phyloP scores from a whole-genome alignment of 2,888 invertebrate species.

The Megamerina dolium region DNA sequence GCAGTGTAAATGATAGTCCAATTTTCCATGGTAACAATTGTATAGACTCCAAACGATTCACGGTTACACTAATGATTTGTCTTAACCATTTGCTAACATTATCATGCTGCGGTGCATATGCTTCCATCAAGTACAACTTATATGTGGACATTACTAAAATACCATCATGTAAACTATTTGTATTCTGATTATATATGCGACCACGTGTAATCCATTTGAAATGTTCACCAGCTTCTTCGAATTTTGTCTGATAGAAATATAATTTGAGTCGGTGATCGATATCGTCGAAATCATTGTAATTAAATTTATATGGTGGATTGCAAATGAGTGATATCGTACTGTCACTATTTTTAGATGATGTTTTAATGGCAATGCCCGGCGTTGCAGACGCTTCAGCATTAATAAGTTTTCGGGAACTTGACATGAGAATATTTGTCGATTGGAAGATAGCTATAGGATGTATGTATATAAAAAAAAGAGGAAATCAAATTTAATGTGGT shows the following conservation, averaged over 20 bases:
- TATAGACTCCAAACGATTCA: constrained; percentile 50
- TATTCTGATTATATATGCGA: constrained; percentile 47
- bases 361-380: constrained; percentile 1
- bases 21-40: constrained; percentile 55
- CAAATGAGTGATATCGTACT: constrained; percentile 18
- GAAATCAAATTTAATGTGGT: neutral
- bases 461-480: constrained; percentile 1
- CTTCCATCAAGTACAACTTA: constrained; percentile 53
- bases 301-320: constrained; percentile 50
- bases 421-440: constrained; percentile 50
- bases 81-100: constrained; percentile 54
- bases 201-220: constrained; percentile 53
- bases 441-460: constrained; percentile 50
- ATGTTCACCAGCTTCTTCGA: constrained; percentile 54
- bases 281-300: constrained; percentile 52
- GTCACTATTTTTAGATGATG: no score
- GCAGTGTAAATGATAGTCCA: constrained; percentile 51
- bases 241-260: constrained; percentile 53
- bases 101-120: constrained; percentile 51
- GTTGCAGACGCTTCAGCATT: constrained; percentile 28
- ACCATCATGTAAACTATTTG: constrained; percentile 44
- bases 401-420: constrained; percentile 40
- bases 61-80: constrained; percentile 49
- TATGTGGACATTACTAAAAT: constrained; percentile 53
- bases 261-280: constrained; percentile 58